Conservation (phyloP, 1,140 invertebrate species). For the Ceratina japonica region DNA sequence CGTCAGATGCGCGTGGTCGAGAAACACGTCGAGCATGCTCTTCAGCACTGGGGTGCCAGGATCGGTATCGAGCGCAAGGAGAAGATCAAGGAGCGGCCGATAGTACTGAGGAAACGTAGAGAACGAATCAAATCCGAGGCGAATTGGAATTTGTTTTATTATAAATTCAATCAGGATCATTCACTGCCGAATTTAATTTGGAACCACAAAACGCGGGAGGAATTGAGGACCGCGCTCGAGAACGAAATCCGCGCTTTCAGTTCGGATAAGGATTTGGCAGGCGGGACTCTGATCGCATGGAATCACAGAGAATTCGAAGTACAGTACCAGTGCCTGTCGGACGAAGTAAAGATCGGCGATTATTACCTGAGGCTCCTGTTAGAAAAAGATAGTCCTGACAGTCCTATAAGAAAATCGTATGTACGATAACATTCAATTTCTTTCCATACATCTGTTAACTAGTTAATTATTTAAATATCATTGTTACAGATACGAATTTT, state of each 20-base stretch:
- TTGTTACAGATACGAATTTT: conserved; percentile 93
- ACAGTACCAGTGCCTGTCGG: conserved; percentile 93
- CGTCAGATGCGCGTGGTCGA: conserved; percentile 88
- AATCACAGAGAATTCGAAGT: conserved; percentile 99
- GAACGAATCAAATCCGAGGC: conserved; percentile 94
- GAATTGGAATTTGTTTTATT: conserved; percentile 97
- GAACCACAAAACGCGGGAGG: conserved; percentile 99
- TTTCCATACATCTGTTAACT: background rate
- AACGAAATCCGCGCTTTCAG: conserved; percentile 95
- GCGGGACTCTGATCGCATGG: conserved; percentile 93
- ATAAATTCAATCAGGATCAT: conserved; percentile 97
- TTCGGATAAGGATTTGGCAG: conserved; percentile 93
- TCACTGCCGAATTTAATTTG: conserved; percentile 98
- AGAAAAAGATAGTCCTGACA: conserved; percentile 93
- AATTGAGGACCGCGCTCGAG: conserved; percentile 94
- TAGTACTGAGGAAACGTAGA: conserved; percentile 93
- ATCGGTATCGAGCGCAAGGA: conserved; percentile 85
- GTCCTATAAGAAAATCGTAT: conserved; percentile 92
- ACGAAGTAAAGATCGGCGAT: conserved; percentile 99
- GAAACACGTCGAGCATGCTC: conserved; percentile 87
- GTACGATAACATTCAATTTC: conserved; percentile 64
- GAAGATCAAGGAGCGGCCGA: conserved; percentile 86
- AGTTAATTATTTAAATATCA: conserved; percentile 9
- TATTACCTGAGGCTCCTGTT: conserved; percentile 97
- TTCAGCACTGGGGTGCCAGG: conserved; percentile 94